A percentile compares a stretch with the other conserved stretches of the same genome.
phyloP scores from a whole-genome alignment of 1,140 invertebrate species.

The Tetranychus urticae region DNA sequence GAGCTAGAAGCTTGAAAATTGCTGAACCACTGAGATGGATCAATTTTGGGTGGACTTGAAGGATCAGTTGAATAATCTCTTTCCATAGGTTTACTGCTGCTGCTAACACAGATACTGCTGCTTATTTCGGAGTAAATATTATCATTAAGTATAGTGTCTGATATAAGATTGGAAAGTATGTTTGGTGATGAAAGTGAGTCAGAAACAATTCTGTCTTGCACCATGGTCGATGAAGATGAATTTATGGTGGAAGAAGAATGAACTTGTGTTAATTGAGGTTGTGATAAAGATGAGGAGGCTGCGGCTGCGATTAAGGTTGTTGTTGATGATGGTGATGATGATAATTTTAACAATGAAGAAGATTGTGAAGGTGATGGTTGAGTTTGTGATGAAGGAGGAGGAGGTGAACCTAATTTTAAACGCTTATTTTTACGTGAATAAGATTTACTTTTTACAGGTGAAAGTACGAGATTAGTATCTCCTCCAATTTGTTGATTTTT shows the following conservation, averaged over 20 bases:
- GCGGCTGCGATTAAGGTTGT: not conserved
- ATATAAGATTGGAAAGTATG: not conserved
- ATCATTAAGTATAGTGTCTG: not conserved
- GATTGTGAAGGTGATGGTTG: not conserved
- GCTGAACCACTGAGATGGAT: not conserved
- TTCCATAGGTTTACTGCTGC: not conserved
- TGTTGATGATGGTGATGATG: not conserved
- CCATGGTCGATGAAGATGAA: too few relatives aligned
- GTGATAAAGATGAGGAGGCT: not conserved
- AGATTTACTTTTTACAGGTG: not conserved
- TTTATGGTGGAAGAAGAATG: too few relatives aligned
- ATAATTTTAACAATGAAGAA: not conserved
- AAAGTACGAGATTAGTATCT: not conserved
- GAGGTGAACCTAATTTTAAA: not conserved
- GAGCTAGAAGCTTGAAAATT: not conserved
- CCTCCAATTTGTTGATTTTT: not conserved
- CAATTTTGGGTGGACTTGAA: not conserved
- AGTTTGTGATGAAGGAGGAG: not conserved
- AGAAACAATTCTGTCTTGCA: too few relatives aligned
- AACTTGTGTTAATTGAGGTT: too few relatives aligned
- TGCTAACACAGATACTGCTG: not conserved
- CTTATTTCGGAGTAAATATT: not conserved
- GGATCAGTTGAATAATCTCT: not conserved
- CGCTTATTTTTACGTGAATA: not conserved
- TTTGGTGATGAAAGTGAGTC: too few relatives aligned